Evolutionary conservation across 2,113 vertebrate genomes (phyloP).

Genomic region (Marcusenius ussheri): DNA sequence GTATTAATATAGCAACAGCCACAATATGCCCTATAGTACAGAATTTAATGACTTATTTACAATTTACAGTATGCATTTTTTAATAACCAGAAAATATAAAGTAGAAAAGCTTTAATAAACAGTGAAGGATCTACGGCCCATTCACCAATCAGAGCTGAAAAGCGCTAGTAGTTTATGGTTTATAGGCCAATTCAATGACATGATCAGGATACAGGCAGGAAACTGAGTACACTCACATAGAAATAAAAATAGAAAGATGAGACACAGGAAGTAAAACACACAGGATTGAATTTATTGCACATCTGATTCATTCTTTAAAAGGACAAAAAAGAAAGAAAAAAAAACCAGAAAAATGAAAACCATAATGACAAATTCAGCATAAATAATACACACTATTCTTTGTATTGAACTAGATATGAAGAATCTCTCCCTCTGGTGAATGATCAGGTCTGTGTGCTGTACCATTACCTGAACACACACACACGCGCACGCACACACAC

Average conservation of each 20-base stretch:
- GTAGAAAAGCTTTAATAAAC: conserved; percentile 79
- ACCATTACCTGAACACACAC: neutral
- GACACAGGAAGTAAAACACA: neutral
- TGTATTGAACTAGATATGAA: neutral
- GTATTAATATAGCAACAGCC: conserved; percentile 71
- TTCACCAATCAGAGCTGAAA: conserved; percentile 54
- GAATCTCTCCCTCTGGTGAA: neutral
- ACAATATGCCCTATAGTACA: conserved; percentile 69
- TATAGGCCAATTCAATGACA: neutral
- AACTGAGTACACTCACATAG: conserved; percentile 22
- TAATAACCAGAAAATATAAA: conserved; percentile 71
- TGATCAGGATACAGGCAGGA: conserved; percentile 4
- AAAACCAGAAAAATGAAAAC: conserved; percentile 1
- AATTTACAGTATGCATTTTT: conserved; percentile 78
- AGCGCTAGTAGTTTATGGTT: conserved; percentile 38
- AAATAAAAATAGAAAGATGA: conserved; percentile 56
- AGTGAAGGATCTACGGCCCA: conserved; percentile 67
- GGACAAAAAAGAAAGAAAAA: conserved; percentile 29
- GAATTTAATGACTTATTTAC: conserved; percentile 70
- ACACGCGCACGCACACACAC: neutral
- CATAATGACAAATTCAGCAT: conserved; percentile 10
- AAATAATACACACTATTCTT: neutral
- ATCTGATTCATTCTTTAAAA: conserved; percentile 56
- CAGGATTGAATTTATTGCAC: conserved; percentile 78
- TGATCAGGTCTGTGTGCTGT: neutral